Evolutionary conservation across 2,113 vertebrate species (phyloP).

Genomic region (Takifugu bimaculatus): DNA sequence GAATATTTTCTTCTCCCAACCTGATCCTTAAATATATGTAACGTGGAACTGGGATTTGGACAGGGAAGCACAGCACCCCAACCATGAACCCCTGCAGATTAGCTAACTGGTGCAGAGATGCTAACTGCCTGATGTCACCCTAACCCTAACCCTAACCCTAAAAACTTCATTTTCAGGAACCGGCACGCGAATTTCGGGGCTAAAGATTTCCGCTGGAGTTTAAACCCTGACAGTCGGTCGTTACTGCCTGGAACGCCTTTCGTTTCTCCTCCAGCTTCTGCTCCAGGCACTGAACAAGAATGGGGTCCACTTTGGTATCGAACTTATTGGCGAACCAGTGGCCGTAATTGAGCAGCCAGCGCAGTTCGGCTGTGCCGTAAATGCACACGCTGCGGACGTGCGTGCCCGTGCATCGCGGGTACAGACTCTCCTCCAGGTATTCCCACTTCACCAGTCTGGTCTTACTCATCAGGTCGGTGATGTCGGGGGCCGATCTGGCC

Average conservation of each 20-base stretch:
- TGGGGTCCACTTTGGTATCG: slow-evolving; percentile 87
- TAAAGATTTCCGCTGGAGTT: neutral
- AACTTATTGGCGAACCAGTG: slow-evolving; percentile 97
- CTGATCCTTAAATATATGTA: too few species aligned
- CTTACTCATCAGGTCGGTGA: slow-evolving; percentile 89
- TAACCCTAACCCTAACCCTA: too few species aligned
- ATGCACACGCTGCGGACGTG: slow-evolving; percentile 89
- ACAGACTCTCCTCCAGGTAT: slow-evolving; percentile 80
- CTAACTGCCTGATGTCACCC: too few species aligned
- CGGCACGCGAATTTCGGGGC: too few species aligned
- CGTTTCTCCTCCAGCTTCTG: slow-evolving; percentile 81
- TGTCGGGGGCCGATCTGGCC: slow-evolving; percentile 72
- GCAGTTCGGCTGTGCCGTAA: slow-evolving; percentile 82
- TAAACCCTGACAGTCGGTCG: neutral
- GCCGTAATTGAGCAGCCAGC: slow-evolving; percentile 68
- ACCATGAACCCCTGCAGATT: too few species aligned
- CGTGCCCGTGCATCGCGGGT: slow-evolving; percentile 84
- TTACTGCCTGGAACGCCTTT: slow-evolving; percentile 1
- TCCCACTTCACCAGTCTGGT: slow-evolving; percentile 92
- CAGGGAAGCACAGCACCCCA: too few species aligned
- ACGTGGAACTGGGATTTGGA: too few species aligned
- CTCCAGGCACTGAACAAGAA: slow-evolving; percentile 87
- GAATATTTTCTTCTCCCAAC: too few species aligned
- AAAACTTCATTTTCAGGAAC: too few species aligned
- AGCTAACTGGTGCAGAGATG: too few species aligned